These are phyloP conservation scores for Ectobius pallidus DNA, from an alignment of 2,888 invertebrate genomes.

Conservation along the genomic window DNA sequence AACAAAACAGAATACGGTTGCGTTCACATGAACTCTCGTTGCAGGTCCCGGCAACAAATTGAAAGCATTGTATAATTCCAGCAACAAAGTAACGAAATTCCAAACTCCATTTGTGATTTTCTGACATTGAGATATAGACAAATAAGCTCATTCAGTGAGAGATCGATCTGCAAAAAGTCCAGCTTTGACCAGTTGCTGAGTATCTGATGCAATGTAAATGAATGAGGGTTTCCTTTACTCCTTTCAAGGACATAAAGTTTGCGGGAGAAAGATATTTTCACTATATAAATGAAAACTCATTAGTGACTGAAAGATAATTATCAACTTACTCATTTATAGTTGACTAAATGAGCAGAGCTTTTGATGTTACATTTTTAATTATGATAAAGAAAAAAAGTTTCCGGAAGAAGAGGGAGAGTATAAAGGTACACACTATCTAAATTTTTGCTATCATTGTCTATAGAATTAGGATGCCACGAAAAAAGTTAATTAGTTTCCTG, in stretches of 20 bases:
- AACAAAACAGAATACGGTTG: not conserved
- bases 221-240: not conserved
- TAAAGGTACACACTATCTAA: conserved; percentile 17
- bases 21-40: not conserved
- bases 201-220: too few relatives aligned
- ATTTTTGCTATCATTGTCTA: conserved; percentile 23
- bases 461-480: conserved; percentile 3
- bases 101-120: not conserved
- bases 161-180: not conserved
- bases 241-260: conserved; percentile 5
- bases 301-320: conserved; percentile 21
- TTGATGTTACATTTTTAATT: conserved; percentile 33
- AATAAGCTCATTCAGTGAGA: not conserved
- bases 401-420: not conserved
- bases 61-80: not conserved
- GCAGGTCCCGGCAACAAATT: not conserved
- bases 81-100: not conserved
- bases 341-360: conserved; percentile 18
- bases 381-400: conserved; percentile 22
- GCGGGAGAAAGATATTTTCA: conserved; percentile 2
- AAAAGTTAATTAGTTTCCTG: conserved; percentile 33
- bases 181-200: not conserved
- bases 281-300: conserved; percentile 26
- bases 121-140: not conserved
- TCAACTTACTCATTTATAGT: conserved; percentile 26